Conservation (phyloP, 2,113 vertebrate genomes). For the Dicentrarchus labrax region DNA sequence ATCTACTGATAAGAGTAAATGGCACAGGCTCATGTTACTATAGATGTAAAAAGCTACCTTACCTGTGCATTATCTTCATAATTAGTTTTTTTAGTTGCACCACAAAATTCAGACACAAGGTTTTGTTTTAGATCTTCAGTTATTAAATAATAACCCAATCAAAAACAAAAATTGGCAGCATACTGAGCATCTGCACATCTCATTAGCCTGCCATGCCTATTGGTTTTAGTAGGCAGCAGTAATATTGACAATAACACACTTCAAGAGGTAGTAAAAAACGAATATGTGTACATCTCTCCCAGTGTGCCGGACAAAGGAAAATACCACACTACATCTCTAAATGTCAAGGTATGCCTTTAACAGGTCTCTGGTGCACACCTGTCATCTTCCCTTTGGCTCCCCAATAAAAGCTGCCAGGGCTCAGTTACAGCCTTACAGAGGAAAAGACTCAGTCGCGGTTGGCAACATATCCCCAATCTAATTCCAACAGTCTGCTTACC, state of each 20-base stretch:
- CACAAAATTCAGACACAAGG: not conserved
- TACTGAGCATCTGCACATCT: conserved; percentile 12
- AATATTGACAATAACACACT: conserved; percentile 42
- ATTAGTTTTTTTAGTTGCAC: not conserved
- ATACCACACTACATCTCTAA: conserved; percentile 53
- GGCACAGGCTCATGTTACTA: not conserved
- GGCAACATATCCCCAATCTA: conserved; percentile 61
- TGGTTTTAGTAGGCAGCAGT: conserved; percentile 48
- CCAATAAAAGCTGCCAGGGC: conserved; percentile 64
- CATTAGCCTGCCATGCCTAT: conserved; percentile 32
- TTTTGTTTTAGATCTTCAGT: conserved; percentile 6
- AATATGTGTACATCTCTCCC: conserved; percentile 24
- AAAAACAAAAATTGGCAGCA: not conserved
- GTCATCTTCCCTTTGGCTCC: conserved; percentile 65
- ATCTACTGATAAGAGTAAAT: not conserved
- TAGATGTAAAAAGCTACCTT: not conserved
- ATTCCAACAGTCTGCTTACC: conserved; percentile 47
- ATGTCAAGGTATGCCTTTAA: conserved; percentile 69
- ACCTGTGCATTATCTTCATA: not conserved
- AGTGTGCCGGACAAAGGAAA: conserved; percentile 39
- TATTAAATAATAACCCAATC: not conserved
- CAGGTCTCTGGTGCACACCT: conserved; percentile 72
- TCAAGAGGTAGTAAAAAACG: conserved; percentile 33
- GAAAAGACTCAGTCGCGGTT: conserved; percentile 66
- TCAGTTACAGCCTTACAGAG: conserved; percentile 49